Base-by-base conservation (phyloP, 2,888 invertebrate species). In the Pyrrhosoma nymphula region DNA sequence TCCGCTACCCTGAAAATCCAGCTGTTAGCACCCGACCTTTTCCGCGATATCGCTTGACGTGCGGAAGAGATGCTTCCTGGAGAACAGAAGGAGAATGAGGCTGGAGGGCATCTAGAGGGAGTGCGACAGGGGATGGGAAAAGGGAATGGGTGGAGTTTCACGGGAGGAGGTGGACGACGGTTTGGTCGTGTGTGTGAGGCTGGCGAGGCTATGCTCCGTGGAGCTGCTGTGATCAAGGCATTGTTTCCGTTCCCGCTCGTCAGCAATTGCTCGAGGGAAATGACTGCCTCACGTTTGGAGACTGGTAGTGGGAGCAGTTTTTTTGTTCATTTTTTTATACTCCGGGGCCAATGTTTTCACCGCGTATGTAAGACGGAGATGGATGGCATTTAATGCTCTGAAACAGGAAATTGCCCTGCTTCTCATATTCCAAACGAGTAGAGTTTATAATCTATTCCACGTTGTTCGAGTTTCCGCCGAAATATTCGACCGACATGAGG, bases 41-140 rank as follows among this genome's bases (percentile, higher is more conserved):
- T 60, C 60, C 35, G 82, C 30, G 82, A 82, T 82, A 82, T 82
- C 82, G 82, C 82, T 82, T 82, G 82, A 82, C 82, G 82, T 82
- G 82, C 35, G 47, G 47, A 47, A 60, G 69, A 82, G 35, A 16
- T 16, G 10, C 35, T 82, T 35, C 82, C 82, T 35, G 82, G 16
- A 16, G 82, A 35, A 23, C 20, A 60, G 69, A 26, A 26, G 82
- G 30, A 18, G 14, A n/a, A 18, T 82, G 82, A 35, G 18, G 16
- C 35, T 35, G 8, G 16, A 18, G 82, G 82, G 16, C 35, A 82
- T 35, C 16, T 35, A 18, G 0, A 16, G 16, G 30, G 82, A 82
- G 14, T 14, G 82, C 14, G 30, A 16, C 26, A 35, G 82, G 14
- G 82, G 82, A 82, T 30, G 16, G 35, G 82, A 18, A 14, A 10